These are phyloP conservation scores for Aphidius gifuensis DNA, from an alignment of 1,140 invertebrate genomes.

Conservation along the genomic window DNA sequence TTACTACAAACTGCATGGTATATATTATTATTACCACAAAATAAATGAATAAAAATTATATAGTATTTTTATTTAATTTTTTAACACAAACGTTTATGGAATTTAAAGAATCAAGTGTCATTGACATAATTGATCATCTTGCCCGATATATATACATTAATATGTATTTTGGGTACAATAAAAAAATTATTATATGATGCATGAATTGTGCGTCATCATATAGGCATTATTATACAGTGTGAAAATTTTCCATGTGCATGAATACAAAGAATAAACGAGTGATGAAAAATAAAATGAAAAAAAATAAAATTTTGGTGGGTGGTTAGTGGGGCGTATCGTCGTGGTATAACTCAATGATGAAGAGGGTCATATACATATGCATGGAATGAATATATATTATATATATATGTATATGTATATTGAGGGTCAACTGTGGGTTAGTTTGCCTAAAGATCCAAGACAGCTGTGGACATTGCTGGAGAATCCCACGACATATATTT, in stretches of 20 bases:
- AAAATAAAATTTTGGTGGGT: slow-evolving; percentile 41
- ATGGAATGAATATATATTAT: no score
- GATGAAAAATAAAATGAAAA: slow-evolving; percentile 7
- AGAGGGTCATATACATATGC: slow-evolving; percentile 19
- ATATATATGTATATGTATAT: slow-evolving; percentile 41
- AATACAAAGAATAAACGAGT: slow-evolving; percentile 47
- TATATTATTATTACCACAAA: no score
- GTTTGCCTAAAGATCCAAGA: slow-evolving; percentile 29
- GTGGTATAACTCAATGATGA: slow-evolving; percentile 22
- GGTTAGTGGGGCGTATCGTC: slow-evolving; percentile 48
- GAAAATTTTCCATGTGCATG: slow-evolving; percentile 38
- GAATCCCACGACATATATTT: slow-evolving; percentile 27
- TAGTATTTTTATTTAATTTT: no score
- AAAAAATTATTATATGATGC: no score
- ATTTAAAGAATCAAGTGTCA: no score
- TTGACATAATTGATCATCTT: no score
- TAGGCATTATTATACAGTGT: slow-evolving; percentile 30
- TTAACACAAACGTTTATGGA: no score
- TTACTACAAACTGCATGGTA: no score
- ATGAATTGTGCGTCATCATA: no score
- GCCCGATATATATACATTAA: no score
- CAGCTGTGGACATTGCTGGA: slow-evolving; percentile 28
- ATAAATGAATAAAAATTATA: no score
- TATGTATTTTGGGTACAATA: background rate
- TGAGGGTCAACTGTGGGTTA: slow-evolving; percentile 32